A percentile compares a stretch with the other conserved stretches of the same genome.
Conservation (phyloP, 2,888 invertebrate genomes). For the Drosophila nr. fundita region DNA sequence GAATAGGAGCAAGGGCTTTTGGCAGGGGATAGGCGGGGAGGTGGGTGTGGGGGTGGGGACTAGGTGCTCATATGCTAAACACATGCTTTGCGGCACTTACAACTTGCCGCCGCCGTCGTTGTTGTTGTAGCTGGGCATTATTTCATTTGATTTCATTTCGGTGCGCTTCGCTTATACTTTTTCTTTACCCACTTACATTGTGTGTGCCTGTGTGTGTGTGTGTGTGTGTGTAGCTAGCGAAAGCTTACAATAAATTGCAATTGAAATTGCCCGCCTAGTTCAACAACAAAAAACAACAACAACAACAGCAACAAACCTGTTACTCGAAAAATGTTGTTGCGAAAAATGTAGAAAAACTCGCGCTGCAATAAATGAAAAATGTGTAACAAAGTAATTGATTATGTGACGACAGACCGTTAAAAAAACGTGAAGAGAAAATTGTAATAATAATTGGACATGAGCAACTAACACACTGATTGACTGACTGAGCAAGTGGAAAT, state of each 20-base stretch:
- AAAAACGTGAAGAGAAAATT: conserved; percentile 2
- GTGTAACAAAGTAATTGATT: conserved; percentile 56
- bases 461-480: conserved; percentile 48
- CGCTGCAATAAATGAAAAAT: conserved; percentile 29
- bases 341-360: conserved; percentile 51
- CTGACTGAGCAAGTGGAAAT: conserved; percentile 28
- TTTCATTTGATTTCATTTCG: conserved; percentile 30
- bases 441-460: conserved; percentile 14
- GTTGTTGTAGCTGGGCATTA: conserved; percentile 37
- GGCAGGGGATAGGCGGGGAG: conserved; percentile 4
- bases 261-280: conserved; percentile 53
- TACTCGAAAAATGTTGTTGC: conserved; percentile 52
- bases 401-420: conserved; percentile 45
- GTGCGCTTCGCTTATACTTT: conserved; percentile 27
- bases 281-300: conserved; percentile 15
- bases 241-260: conserved; percentile 69
- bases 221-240: conserved; percentile 51
- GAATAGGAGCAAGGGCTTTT: conserved; percentile 7
- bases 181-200: conserved; percentile 30
- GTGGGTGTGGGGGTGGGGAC: not conserved
- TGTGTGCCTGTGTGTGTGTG: not conserved
- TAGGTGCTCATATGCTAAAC: conserved; percentile 33
- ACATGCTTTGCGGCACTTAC: conserved; percentile 34
- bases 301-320: conserved; percentile 43
- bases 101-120: conserved; percentile 5